Base-by-base conservation (phyloP, 2,113 vertebrate genomes). In the Pleuronectes platessa region DNA sequence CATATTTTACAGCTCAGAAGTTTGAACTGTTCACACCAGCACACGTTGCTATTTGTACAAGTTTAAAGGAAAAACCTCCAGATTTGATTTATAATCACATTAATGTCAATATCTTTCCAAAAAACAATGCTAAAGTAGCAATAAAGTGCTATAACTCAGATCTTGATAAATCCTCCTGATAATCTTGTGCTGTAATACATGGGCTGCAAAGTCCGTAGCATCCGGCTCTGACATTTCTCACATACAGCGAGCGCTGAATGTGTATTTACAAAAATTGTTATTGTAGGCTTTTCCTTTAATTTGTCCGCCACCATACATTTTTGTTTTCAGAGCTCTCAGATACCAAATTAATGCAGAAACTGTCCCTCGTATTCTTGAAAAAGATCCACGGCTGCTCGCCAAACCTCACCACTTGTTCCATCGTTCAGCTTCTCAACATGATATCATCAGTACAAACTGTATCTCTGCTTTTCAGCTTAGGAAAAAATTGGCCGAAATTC, bases 401-500 rank as follows among this genome's bases (percentile, higher is more conserved):
- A 45, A 72, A 62, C 59, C n/a, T 8, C n/a, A 4, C 24, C 49
- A 75, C 24, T 62, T 61, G 23, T 71, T 60, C 64, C 17, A 53
- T 58, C 26, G 60, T 58, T 20, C 37, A 56, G 35, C 3, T 5
- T 55, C 31, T 68, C 35, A 35, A 21, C 55, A 67, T 76, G 80
- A 83, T 58, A 45, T 75, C 71, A 75, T 58, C 59, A 23, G 76
- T 11, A 45, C 53, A 63, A 72, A 79, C 27, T 58, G 56, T 59
- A 37, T 15, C 47, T 56, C 51, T 71, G 64, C n/a, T 59, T 1
- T 55, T 67, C 61, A 68, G 24, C 45, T 76, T 45, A 4, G 55
- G 27, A 23, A 81, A 20, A 71, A 31, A 66, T 18, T 47, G 65
- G 53, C 63, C 72, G 49, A 37, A 0, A 54, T 31, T 61, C 59